Conservation (phyloP, 1,140 invertebrate species). For the Dinoponera quadriceps region DNA sequence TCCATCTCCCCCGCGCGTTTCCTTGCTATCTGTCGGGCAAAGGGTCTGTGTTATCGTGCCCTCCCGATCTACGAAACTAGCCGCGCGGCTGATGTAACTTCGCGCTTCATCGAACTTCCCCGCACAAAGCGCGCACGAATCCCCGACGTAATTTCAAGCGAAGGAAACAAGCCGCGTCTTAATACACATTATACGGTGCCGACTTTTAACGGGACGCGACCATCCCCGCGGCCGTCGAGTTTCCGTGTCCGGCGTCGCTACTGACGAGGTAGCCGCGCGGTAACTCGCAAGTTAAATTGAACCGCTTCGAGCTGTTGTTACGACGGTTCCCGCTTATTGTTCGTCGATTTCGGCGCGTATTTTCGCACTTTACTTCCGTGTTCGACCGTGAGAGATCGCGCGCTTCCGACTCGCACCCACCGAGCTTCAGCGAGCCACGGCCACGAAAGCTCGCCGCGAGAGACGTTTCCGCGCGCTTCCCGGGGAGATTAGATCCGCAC, state of each 20-base stretch:
- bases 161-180: slow-evolving; percentile 58
- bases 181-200: slow-evolving; percentile 65
- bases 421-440: too few species aligned
- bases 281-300: slow-evolving; percentile 58
- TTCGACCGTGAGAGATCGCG: too few species aligned
- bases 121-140: slow-evolving; percentile 63
- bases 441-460: too few species aligned
- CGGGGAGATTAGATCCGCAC: too few species aligned
- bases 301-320: background rate
- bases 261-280: too few species aligned
- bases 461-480: too few species aligned
- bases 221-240: too few species aligned
- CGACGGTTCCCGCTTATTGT: background rate
- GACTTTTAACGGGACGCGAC: slow-evolving; percentile 50
- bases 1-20: background rate
- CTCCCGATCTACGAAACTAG: slow-evolving; percentile 50
- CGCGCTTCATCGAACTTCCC: slow-evolving; percentile 64
- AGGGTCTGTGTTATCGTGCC: slow-evolving; percentile 62
- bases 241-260: too few species aligned
- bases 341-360: background rate
- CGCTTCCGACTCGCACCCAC: too few species aligned
- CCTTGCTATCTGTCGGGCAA: slow-evolving; percentile 46
- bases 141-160: slow-evolving; percentile 63
- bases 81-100: slow-evolving; percentile 40
- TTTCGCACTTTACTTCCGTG: background rate